Conservation (phyloP, 2,888 invertebrate genomes). For the Globia sparganii region DNA sequence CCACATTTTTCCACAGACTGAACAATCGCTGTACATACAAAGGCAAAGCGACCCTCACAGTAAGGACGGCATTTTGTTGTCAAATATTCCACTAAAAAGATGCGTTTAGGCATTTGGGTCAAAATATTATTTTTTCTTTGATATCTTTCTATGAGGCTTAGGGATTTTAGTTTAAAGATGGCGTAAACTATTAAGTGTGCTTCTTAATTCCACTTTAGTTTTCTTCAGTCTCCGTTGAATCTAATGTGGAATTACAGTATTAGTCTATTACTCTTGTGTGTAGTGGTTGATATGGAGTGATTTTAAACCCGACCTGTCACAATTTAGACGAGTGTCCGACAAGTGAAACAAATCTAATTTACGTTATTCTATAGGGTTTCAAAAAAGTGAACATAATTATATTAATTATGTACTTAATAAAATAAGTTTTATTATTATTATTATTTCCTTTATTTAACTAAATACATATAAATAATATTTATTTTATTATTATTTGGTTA, state of each 20-base stretch:
- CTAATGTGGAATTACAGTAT: background rate
- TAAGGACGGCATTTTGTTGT: constrained; percentile 53
- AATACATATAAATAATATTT: too few relatives aligned
- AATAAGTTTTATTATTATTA: too few relatives aligned
- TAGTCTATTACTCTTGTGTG: background rate
- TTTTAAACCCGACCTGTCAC: background rate
- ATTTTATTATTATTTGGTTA: too few relatives aligned
- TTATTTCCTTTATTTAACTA: too few relatives aligned
- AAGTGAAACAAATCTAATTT: background rate
- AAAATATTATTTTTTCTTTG: constrained; percentile 40
- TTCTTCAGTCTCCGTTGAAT: background rate
- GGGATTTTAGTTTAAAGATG: constrained; percentile 20
- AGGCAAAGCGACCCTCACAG: constrained; percentile 57
- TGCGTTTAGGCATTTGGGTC: constrained; percentile 37
- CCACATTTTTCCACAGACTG: constrained; percentile 53
- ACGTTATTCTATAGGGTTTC: too few relatives aligned
- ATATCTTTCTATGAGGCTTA: background rate
- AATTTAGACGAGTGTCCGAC: background rate
- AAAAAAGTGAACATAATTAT: too few relatives aligned
- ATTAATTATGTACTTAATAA: too few relatives aligned
- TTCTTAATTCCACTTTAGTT: background rate
- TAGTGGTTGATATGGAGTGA: too few relatives aligned
- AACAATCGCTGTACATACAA: constrained; percentile 55
- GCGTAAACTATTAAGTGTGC: background rate
- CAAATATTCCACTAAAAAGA: constrained; percentile 55